These are phyloP conservation scores for Pseudorasbora parva DNA, from an alignment of 2,113 vertebrate species.

Conservation along the genomic window DNA sequence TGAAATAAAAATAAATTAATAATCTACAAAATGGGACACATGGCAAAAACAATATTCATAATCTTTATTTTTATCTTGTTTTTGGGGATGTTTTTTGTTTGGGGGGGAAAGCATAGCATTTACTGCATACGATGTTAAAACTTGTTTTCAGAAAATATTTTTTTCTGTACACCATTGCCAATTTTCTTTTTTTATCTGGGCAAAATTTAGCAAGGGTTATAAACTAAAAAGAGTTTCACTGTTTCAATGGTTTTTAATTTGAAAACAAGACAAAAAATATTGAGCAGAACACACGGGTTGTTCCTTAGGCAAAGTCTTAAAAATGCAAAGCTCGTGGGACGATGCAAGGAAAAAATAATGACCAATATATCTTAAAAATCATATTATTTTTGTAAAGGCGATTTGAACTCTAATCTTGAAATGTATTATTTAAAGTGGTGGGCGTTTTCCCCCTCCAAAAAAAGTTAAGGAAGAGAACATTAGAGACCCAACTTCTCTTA, in stretches of 20 bases:
- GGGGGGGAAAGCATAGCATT: neutral
- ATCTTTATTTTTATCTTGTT: neutral
- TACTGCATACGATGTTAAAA: neutral
- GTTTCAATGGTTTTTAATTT: too few species aligned
- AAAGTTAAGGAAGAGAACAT: too few species aligned
- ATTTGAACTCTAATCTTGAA: neutral
- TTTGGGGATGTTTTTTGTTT: neutral
- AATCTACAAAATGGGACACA: neutral
- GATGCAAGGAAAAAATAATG: neutral
- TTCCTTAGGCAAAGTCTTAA: neutral
- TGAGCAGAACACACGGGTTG: neutral
- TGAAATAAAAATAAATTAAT: conserved; percentile 14
- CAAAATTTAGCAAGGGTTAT: neutral
- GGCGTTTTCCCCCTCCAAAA: too few species aligned
- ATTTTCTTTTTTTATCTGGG: neutral
- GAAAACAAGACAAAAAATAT: too few species aligned
- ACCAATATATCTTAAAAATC: neutral
- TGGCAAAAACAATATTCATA: neutral
- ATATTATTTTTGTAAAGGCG: neutral
- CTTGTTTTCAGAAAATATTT: neutral
- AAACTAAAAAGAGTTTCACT: too few species aligned
- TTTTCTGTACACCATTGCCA: neutral
- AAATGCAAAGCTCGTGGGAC: neutral
- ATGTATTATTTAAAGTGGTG: neutral
- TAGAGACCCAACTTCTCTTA: neutral